Base-by-base conservation (phyloP, 2,113 vertebrate genomes). In the Neomonachus schauinslandi region DNA sequence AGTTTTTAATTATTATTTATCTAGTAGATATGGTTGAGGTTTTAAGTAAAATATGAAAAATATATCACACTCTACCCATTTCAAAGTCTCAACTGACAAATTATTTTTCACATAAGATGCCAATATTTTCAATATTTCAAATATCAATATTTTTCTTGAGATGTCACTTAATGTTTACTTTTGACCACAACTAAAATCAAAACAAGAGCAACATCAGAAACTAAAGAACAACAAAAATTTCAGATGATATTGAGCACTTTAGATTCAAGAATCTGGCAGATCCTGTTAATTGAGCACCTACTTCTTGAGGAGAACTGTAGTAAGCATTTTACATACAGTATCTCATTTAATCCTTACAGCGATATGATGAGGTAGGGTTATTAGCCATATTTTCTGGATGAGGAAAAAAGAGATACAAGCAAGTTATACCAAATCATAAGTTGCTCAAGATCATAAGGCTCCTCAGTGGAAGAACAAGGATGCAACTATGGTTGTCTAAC, bases 41-140 rank as follows among this genome's bases (percentile, higher is more conserved):
- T 81, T 84, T 65, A 85, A 97, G 46, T 36, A 22, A 90, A 95
- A 82, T 46, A 82, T 80, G 22, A 90, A 87, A 81, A 85, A 24
- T 53, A 57, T 21, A 7, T 3, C 5, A 89, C 31, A 69, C 61
- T 65, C 28, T 55, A 74, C 46, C 14, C 24, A 79, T 51, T 85
- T 89, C 55, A 93, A 89, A 49, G n/a, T 19, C 31, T 85, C 31
- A 91, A 65, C 15, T 89, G 13, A 95, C 6, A 92, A 94, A 49
- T 77, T 51, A 51, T 31, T 88, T 95, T 91, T 63, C 13, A 28
- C 7, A n/a, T 5, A 76, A 69, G 92, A 57, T 65, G 33, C 84
- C 19, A 53, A 49, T 31, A 81, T 88, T 89, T 95, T 85, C 4
- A 69, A 74, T 90, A 88, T 77, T 57, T 90, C 15, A 51, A 90